These are phyloP conservation scores for Drosophila stalkeri DNA, from an alignment of 2,888 invertebrate species.

Conservation along the genomic window DNA sequence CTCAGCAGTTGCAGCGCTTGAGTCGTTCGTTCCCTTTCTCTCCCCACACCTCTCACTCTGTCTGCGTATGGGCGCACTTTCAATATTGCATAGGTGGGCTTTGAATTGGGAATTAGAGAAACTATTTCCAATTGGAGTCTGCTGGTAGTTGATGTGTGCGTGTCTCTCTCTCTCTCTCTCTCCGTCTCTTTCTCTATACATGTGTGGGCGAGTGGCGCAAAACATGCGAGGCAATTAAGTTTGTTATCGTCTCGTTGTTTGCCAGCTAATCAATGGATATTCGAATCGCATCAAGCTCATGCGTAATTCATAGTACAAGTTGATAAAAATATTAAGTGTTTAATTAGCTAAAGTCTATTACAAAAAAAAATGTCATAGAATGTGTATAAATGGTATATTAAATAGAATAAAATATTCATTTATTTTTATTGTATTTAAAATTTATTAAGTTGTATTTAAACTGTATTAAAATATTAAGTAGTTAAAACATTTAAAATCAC, in stretches of 20 bases:
- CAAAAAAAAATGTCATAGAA: background rate
- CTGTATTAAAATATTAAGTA: too few species aligned
- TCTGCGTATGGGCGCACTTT: slow-evolving; percentile 44
- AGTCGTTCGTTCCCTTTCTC: background rate
- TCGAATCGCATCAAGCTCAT: slow-evolving; percentile 23
- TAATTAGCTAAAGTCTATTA: background rate
- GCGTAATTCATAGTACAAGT: slow-evolving; percentile 39
- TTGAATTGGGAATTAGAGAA: slow-evolving; percentile 59
- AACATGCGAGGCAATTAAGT: slow-evolving; percentile 69
- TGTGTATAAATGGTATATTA: too few species aligned
- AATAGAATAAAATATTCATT: too few species aligned
- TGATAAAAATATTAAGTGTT: background rate
- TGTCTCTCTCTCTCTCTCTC: slow-evolving; percentile 13
- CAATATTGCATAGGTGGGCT: slow-evolving; percentile 45
- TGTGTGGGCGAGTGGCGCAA: slow-evolving; percentile 51
- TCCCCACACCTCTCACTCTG: background rate
- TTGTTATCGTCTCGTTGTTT: slow-evolving; percentile 36
- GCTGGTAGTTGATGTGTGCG: slow-evolving; percentile 4
- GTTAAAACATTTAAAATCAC: too few species aligned
- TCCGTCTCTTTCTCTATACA: slow-evolving; percentile 1
- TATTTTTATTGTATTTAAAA: too few species aligned
- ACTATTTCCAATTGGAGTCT: slow-evolving; percentile 48
- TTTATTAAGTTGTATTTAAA: too few species aligned
- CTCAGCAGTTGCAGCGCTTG: slow-evolving; percentile 59
- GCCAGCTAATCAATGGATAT: slow-evolving; percentile 28